Conservation (phyloP, 1,140 invertebrate species). For the Limonius californicus region DNA sequence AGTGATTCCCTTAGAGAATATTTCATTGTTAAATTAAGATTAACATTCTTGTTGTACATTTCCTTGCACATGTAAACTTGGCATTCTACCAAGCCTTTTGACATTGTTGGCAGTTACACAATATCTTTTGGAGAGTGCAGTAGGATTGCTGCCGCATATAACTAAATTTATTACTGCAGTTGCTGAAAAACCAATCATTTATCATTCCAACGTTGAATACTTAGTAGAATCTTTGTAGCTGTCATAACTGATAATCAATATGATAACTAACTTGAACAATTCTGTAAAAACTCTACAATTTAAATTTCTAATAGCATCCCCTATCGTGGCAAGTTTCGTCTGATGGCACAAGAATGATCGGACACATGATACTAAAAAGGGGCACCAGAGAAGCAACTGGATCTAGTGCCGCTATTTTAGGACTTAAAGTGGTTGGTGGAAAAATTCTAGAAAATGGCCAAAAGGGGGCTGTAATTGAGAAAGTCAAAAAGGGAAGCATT, state of each 20-base stretch:
- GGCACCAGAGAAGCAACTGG: conserved; percentile 59
- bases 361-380: conserved; percentile 95
- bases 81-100: conserved; percentile 13
- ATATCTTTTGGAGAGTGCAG: conserved; percentile 9
- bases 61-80: conserved; percentile 16
- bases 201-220: too few species aligned
- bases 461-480: conserved; percentile 90
- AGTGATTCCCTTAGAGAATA: too few species aligned
- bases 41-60: not conserved
- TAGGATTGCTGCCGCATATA: not conserved
- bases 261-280: not conserved
- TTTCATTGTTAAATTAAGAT: too few species aligned
- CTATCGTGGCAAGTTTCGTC: conserved; percentile 91
- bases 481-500: conserved; percentile 95
- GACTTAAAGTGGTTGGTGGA: conserved; percentile 94
- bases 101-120: conserved; percentile 16
- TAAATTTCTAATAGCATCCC: conserved; percentile 65
- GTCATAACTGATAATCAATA: not conserved
- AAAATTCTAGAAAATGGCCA: conserved; percentile 69
- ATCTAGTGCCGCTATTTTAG: conserved; percentile 70
- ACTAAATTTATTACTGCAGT: conserved; percentile 25
- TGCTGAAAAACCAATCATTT: not conserved
- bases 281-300: not conserved
- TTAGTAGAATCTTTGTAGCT: not conserved
- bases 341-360: conserved; percentile 87